Conservation (phyloP, 2,113 vertebrate genomes). For the Chloropsis hardwickii region DNA sequence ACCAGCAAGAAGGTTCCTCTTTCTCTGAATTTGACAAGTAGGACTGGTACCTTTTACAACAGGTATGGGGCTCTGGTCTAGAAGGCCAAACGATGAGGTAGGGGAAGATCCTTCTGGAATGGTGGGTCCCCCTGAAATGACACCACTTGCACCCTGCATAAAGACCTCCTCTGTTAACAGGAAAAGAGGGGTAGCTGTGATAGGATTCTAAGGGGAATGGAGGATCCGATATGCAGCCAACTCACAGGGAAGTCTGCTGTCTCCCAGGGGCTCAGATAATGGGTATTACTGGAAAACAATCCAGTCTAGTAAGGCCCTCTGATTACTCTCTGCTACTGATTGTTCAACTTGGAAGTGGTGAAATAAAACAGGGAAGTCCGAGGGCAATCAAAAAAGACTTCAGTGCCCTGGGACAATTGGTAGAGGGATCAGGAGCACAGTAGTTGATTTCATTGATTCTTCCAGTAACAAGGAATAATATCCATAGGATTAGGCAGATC, state of each 20-base stretch:
- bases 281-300: background rate
- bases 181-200: background rate
- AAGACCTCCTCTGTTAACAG: background rate
- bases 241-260: background rate
- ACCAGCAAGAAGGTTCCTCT: background rate
- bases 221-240: accelerated
- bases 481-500: background rate
- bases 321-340: background rate
- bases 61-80: background rate
- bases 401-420: accelerated
- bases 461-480: background rate
- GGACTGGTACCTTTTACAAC: background rate
- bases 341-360: background rate
- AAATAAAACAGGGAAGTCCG: background rate
- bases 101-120: background rate
- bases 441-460: background rate
- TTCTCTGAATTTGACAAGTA: background rate
- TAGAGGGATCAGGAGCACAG: background rate
- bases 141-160: background rate
- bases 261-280: accelerated
- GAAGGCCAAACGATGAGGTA: background rate
- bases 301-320: background rate
- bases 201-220: background rate
- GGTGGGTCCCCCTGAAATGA: background rate
- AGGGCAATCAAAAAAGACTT: background rate